Percentiles rank a stretch among this genome's conserved stretches.
These are phyloP conservation scores for Cephus pygmeus DNA, from an alignment of 2,888 invertebrate species.

Conservation along the genomic window DNA sequence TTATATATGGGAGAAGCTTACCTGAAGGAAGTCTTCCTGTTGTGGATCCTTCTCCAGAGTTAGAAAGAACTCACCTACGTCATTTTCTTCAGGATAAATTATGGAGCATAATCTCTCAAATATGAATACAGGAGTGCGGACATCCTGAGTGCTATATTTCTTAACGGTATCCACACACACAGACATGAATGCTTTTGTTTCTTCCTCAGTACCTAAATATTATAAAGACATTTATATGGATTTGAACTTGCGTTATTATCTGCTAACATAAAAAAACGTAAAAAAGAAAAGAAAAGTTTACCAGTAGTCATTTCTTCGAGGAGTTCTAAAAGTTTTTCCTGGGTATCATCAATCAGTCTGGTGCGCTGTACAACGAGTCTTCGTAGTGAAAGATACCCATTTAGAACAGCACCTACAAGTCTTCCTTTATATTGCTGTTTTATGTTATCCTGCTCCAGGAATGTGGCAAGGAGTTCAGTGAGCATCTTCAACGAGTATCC, in stretches of 20 bases:
- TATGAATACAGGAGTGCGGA: conserved; percentile 96
- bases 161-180: conserved; percentile 96
- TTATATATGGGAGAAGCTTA: conserved; percentile 39
- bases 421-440: conserved; percentile 90
- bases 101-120: conserved; percentile 97
- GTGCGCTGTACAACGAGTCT: conserved; percentile 95
- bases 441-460: conserved; percentile 88
- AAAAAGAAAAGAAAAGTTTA: conserved; percentile 46
- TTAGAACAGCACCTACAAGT: conserved; percentile 89
- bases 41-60: conserved; percentile 98
- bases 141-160: conserved; percentile 90
- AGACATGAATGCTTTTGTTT: conserved; percentile 97
- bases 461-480: conserved; percentile 87
- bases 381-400: conserved; percentile 91
- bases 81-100: conserved; percentile 97
- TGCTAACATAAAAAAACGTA: conserved; percentile 4
- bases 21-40: conserved; percentile 97
- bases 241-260: background rate
- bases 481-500: conserved; percentile 92
- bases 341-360: conserved; percentile 94
- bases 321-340: conserved; percentile 91
- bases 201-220: conserved; percentile 85
- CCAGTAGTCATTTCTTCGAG: conserved; percentile 96
- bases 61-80: conserved; percentile 95
- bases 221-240: background rate